Conservation (phyloP, 23 tunicate species). For the Halocynthia roretzi region DNA sequence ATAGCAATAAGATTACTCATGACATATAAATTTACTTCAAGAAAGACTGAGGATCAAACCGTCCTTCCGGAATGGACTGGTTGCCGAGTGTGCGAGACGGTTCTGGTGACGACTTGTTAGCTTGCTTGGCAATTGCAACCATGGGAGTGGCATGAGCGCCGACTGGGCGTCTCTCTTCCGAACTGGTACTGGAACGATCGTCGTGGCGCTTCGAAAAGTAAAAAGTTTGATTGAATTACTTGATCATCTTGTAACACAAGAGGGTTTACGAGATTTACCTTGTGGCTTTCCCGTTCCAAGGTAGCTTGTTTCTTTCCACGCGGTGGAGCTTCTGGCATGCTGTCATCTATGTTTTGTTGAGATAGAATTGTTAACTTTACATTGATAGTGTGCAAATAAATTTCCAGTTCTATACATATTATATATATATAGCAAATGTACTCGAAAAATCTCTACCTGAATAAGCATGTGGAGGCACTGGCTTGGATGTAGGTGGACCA, state of each 20-base stretch:
- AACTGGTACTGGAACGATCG: slow-evolving; percentile 20
- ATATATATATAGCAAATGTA: neutral
- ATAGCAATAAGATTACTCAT: neutral
- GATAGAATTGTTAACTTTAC: neutral
- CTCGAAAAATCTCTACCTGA: neutral
- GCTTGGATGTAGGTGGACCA: slow-evolving; percentile 40
- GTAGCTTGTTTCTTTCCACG: slow-evolving; percentile 5
- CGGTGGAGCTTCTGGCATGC: slow-evolving; percentile 27
- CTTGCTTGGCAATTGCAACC: neutral
- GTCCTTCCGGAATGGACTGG: slow-evolving; percentile 78
- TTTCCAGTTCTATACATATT: slow-evolving; percentile 13
- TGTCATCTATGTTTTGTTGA: slow-evolving; percentile 4
- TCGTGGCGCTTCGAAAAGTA: neutral
- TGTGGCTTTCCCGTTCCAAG: neutral
- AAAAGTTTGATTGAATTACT: no score
- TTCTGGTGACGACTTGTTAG: neutral
- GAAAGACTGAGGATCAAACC: slow-evolving; percentile 92
- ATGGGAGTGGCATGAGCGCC: slow-evolving; percentile 11
- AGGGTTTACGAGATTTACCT: no score
- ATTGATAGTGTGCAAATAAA: neutral
- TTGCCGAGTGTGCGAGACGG: slow-evolving; percentile 25
- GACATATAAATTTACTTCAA: slow-evolving; percentile 56
- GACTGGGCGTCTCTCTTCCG: slow-evolving; percentile 12
- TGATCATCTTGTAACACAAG: no score
- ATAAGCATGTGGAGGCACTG: slow-evolving; percentile 34